Evolutionary conservation across 2,888 invertebrate genomes (phyloP).

Genomic region (Plagodis dolabraria): DNA sequence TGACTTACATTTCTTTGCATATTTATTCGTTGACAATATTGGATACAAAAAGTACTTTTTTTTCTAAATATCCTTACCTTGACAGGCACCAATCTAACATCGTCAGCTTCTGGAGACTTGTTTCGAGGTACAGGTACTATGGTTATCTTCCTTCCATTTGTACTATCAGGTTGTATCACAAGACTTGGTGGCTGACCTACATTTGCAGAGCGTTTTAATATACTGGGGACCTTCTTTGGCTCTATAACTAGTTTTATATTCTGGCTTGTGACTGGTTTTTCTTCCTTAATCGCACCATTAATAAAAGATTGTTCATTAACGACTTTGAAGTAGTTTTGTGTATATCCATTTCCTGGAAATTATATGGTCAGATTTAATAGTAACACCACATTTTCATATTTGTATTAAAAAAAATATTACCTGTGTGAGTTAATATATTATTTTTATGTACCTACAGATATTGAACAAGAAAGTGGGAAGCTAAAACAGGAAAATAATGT

Average conservation of each 20-base stretch:
- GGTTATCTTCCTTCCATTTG: conserved; percentile 60
- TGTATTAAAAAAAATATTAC: too few relatives aligned
- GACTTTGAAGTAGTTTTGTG: conserved; percentile 71
- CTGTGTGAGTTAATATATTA: not conserved
- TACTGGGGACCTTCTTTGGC: conserved; percentile 62
- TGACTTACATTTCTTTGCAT: too few relatives aligned
- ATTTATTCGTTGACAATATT: too few relatives aligned
- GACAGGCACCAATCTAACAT: conserved; percentile 41
- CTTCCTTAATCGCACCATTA: conserved; percentile 47
- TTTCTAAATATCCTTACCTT: too few relatives aligned
- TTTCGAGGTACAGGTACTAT: conserved; percentile 59
- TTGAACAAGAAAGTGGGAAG: too few relatives aligned
- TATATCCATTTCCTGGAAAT: conserved; percentile 56
- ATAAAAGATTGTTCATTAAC: conserved; percentile 64
- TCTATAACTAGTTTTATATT: conserved; percentile 58
- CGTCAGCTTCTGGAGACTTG: conserved; percentile 47
- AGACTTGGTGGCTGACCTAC: conserved; percentile 44
- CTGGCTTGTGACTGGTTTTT: conserved; percentile 47
- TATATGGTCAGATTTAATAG: not conserved
- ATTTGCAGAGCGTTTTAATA: conserved; percentile 56
- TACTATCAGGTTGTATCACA: conserved; percentile 58
- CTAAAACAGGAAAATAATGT: too few relatives aligned
- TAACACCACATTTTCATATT: too few relatives aligned
- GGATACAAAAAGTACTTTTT: too few relatives aligned
- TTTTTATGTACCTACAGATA: not conserved